A percentile compares a stretch with the other conserved stretches of the same genome.
Evolutionary conservation across 2,113 vertebrate species (phyloP).

Genomic region (Gymnarchus niloticus): DNA sequence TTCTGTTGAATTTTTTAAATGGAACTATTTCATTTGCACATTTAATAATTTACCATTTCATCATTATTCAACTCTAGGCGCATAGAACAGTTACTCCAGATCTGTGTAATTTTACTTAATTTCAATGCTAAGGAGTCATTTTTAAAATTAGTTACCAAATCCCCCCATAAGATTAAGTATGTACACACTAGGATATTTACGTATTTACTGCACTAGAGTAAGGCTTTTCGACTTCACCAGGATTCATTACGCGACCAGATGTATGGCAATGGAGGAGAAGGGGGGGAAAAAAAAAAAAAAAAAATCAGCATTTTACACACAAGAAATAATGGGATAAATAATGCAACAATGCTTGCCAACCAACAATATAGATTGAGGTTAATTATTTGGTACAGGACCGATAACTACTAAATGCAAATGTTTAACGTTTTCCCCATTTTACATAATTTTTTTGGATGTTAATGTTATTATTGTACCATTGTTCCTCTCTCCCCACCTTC

Average conservation of each 20-base stretch:
- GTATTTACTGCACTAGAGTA: no score
- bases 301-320: background rate
- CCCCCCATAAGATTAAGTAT: no score
- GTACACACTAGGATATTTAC: no score
- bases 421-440: background rate
- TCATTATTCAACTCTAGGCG: conserved; percentile 6
- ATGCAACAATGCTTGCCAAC: background rate
- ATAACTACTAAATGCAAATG: background rate
- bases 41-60: conserved; percentile 5
- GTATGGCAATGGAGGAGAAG: background rate
- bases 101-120: background rate
- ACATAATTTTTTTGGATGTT: background rate
- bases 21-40: background rate
- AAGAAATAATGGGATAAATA: background rate
- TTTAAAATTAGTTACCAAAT: background rate
- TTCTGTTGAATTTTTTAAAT: background rate
- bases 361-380: background rate
- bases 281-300: no score
- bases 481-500: conserved; percentile 1
- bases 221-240: background rate
- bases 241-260: background rate
- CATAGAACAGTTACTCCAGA: background rate
- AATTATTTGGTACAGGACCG: background rate
- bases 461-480: background rate
- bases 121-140: background rate